Evolutionary conservation across 2,888 invertebrate genomes (phyloP), one percentile per base, ranked within the genome.

Genomic region (Lepidochrysops patricia): DNA sequence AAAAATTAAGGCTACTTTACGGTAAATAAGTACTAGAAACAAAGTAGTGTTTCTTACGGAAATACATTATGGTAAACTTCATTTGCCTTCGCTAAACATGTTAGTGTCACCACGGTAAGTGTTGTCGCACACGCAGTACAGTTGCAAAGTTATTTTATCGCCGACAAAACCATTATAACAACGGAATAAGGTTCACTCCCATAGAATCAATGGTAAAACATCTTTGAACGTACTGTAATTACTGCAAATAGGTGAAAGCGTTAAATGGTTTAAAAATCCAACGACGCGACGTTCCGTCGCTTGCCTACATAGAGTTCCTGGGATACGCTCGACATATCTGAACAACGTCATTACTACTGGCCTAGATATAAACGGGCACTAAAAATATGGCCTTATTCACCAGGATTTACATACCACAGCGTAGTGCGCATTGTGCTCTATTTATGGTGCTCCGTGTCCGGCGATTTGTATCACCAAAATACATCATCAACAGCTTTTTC

Each of bases 291-390:
- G 32, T 49, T 32, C 58, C 58, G 49, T 58, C 23, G 49, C 56
- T 56, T 62, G 37, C 60, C 54, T 62, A 58, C 61, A 61, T 52
- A 52, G 32, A 59, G 57, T 63, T 59, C 61, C 57, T 63, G 50
- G 60, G 43, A 27, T 57, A 43, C 60, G 69, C 71, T 73, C 72
- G 72, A 70, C 69, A 69, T 69, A 71, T 59, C 64, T 66, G 64
- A 65, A 64, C 65, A 63, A 75, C 77, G 70, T 72, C 73, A 77
- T 79, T 79, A 77, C 71, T 66, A 68, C 67, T 73, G 77, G 63
- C 72, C 80, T 68, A 84, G 74, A 80, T 82, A 68, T 62, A 67
- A 50, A 58, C 34, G 50, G 34, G 34, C 58, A 50, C 58, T 58
- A 50, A 34, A 58, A 26, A 50, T 58, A n/a, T 15, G 12, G 4